phyloP scores from a whole-genome alignment of 2,888 invertebrate genomes.

The Arctia plantaginis region DNA sequence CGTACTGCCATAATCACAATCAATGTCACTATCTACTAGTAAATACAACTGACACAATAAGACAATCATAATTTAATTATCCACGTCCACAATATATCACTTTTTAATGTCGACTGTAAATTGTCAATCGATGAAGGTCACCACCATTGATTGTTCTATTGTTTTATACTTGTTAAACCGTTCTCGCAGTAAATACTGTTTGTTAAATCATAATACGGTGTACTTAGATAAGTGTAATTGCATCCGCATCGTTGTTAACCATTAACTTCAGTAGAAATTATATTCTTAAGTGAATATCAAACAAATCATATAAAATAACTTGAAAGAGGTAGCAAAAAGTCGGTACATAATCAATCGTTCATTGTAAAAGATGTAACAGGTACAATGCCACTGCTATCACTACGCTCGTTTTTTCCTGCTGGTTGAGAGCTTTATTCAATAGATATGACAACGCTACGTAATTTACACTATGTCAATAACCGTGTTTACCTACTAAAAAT shows the following conservation, averaged over 20 bases:
- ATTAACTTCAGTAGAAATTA: constrained; percentile 12
- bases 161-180: neutral
- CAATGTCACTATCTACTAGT: neutral
- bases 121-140: neutral
- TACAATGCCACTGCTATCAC: neutral
- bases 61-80: neutral
- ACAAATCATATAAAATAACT: constrained; percentile 1
- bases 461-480: neutral
- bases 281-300: constrained; percentile 2
- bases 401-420: neutral
- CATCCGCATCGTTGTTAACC: constrained; percentile 43
- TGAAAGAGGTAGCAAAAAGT: neutral
- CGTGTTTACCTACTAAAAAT: no score
- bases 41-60: neutral
- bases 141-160: neutral
- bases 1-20: no score
- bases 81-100: neutral
- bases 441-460: neutral
- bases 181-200: constrained; percentile 32
- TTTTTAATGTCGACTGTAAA: neutral
- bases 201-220: constrained; percentile 11
- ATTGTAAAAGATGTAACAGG: neutral
- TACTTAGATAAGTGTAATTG: constrained; percentile 27
- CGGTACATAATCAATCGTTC: neutral
- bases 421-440: neutral